Base-by-base conservation (phyloP, 2,888 invertebrate genomes). In the Teleiodes luculella region DNA sequence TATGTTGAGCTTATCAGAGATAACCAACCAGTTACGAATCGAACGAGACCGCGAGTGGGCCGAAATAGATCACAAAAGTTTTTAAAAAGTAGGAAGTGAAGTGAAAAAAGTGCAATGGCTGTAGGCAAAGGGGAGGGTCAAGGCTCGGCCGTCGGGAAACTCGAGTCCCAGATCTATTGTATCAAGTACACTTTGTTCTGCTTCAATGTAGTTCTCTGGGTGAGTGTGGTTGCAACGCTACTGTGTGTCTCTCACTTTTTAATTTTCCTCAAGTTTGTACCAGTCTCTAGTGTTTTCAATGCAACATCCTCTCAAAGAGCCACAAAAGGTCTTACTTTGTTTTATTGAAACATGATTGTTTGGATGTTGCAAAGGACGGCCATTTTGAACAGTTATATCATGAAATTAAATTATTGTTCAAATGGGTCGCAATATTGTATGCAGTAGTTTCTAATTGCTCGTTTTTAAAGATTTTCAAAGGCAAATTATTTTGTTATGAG, bases 141-240 rank as follows among this genome's bases (percentile, higher is more conserved):
- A 57, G 91, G 91, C 54, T 81, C 86, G 55, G 89, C 86, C 2
- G 86, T 89, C 28, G 90, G 91, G 48, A 92, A 92, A 72, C 84
- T 95, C 70, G 95, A 95, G 75, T 93, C 93, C 63, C 93, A 94
- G 74, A 95, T 96, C 68, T 93, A 93, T 61, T 93, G 94, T 73
- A 91, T 96, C 61, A 96, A 96, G 82, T 96, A 95, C 81, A 94
- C 94, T 46, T 85, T 96, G 60, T 94, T 96, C 70, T 95, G 95
- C 72, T 93, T 95, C 80, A 96, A 96, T 77, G 92, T 95, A 51
- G 91, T 96, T 51, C 83, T 94, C 68, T 95, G 95, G 95, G 95
- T 95, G 78, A 92, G 94, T 92, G 46, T 92, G 16, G 20, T 41
- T 7, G 11, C 43, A 43, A 24, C 24, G 18, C 24, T 10, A n/a